These are phyloP conservation scores for Notarius quadriscutis DNA, from an alignment of 2,113 vertebrate species.

Conservation along the genomic window DNA sequence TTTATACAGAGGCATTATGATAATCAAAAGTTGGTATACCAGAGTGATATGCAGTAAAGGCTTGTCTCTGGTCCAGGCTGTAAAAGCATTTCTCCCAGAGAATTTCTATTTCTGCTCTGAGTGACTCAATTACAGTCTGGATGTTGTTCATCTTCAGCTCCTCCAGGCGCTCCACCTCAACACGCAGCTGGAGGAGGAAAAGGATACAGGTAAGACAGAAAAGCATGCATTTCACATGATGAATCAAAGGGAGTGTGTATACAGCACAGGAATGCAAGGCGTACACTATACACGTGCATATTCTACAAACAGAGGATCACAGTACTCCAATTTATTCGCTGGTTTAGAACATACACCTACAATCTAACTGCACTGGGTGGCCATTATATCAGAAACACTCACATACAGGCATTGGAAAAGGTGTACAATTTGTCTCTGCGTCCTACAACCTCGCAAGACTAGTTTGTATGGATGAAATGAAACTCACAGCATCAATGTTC, in stretches of 20 bases:
- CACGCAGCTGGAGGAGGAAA: constrained; percentile 73
- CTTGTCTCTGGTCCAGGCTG: constrained; percentile 78
- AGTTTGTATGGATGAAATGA: background rate
- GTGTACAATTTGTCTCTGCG: background rate
- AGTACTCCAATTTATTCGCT: background rate
- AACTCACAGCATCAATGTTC: constrained; percentile 81
- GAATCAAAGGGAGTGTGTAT: background rate
- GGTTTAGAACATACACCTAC: background rate
- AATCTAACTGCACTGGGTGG: background rate
- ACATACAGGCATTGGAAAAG: background rate
- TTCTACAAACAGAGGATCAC: background rate
- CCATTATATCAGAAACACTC: background rate
- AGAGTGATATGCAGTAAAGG: constrained; percentile 74
- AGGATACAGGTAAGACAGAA: background rate
- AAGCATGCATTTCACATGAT: background rate
- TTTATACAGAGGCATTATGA: background rate
- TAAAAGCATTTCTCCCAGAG: constrained; percentile 91
- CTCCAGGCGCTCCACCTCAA: constrained; percentile 79
- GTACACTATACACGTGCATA: background rate
- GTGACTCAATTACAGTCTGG: constrained; percentile 73
- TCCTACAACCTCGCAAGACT: background rate
- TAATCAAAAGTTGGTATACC: constrained; percentile 66
- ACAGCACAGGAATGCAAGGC: background rate
- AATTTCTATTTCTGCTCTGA: constrained; percentile 76
- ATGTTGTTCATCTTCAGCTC: constrained; percentile 85